These are phyloP conservation scores for Parthenolecanium corni DNA, from an alignment of 2,888 invertebrate genomes.

Conservation along the genomic window DNA sequence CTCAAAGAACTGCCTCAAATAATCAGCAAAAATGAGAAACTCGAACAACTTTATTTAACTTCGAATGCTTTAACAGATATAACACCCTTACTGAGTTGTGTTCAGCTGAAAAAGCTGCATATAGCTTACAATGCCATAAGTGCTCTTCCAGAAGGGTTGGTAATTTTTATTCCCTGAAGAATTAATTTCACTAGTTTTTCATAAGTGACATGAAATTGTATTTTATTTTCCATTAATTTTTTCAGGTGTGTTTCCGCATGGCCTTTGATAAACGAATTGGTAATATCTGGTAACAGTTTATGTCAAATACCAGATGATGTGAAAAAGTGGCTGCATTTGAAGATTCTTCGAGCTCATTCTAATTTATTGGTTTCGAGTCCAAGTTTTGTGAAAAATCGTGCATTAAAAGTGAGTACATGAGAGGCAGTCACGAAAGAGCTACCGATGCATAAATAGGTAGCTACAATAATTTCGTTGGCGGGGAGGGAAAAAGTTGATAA, in stretches of 20 bases:
- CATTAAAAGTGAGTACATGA: conserved; percentile 40
- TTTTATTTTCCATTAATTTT: background rate
- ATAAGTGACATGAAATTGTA: background rate
- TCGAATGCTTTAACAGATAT: conserved; percentile 66
- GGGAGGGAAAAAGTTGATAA: no score
- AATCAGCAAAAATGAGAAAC: conserved; percentile 45
- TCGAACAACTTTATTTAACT: conserved; percentile 59
- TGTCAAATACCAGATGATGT: conserved; percentile 63
- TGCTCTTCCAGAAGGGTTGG: conserved; percentile 52
- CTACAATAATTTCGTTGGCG: no score
- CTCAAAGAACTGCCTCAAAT: conserved; percentile 52
- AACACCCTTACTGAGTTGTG: conserved; percentile 52
- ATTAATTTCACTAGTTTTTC: background rate
- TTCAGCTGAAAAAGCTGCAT: conserved; percentile 57
- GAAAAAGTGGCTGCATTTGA: conserved; percentile 55
- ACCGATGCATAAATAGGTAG: no score
- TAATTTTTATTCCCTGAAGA: background rate
- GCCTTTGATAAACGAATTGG: conserved; percentile 68
- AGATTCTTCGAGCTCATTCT: conserved; percentile 67
- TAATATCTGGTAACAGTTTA: conserved; percentile 69
- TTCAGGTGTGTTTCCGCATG: conserved; percentile 58
- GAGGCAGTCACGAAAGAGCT: no score
- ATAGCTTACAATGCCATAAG: conserved; percentile 68
- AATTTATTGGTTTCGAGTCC: conserved; percentile 65
- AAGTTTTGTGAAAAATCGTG: conserved; percentile 58